These are phyloP conservation scores for Mimas tiliae DNA, from an alignment of 2,888 invertebrate species.

Conservation along the genomic window DNA sequence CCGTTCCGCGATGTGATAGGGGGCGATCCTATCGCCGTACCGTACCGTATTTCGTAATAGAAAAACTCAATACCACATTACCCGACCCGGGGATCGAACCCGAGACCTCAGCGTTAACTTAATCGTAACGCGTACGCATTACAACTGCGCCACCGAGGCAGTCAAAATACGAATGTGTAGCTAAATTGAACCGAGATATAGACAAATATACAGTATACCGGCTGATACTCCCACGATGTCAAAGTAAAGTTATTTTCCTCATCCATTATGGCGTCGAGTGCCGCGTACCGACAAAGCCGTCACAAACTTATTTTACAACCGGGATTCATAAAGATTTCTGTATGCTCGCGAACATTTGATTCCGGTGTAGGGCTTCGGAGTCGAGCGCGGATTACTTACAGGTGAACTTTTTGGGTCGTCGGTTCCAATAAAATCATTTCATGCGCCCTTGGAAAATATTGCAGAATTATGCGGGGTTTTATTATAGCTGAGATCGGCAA, in stretches of 20 bases:
- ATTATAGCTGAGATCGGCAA: too few relatives aligned
- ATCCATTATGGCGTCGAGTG: not conserved
- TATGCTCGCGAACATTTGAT: not conserved
- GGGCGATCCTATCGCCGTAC: too few relatives aligned
- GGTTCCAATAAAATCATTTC: not conserved
- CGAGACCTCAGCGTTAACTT: too few relatives aligned
- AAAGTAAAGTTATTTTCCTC: constrained; percentile 13
- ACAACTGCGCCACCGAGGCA: too few relatives aligned
- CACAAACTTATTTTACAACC: constrained; percentile 6
- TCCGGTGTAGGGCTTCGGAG: not conserved
- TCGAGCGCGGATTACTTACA: not conserved
- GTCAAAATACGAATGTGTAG: not conserved
- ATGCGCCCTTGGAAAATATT: not conserved
- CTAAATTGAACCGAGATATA: not conserved
- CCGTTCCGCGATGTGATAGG: too few relatives aligned
- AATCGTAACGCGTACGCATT: too few relatives aligned
- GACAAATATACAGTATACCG: not conserved
- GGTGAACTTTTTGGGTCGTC: not conserved
- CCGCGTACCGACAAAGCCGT: not conserved
- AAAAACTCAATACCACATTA: too few relatives aligned
- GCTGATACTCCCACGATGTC: not conserved
- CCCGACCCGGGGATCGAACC: too few relatives aligned
- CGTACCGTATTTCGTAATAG: too few relatives aligned
- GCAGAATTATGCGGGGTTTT: not conserved
- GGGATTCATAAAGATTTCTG: not conserved